Base-by-base conservation (phyloP, 2,888 invertebrate species). In the Clostera curtula region DNA sequence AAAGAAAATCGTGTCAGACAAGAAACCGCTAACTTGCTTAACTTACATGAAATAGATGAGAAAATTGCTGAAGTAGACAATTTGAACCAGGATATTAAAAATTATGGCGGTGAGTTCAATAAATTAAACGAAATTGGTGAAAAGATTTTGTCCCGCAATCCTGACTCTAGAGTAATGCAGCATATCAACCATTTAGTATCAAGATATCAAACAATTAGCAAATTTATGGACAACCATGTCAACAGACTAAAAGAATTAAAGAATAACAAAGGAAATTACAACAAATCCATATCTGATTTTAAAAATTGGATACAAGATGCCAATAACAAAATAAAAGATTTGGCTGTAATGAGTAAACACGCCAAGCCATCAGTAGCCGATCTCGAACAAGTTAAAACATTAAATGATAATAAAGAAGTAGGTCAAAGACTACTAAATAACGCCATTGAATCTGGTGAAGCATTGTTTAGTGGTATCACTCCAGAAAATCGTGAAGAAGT, bases 401-500 rank as follows among this genome's bases (percentile, higher is more conserved):
- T 93, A 32, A 87, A 87, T 16, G 87, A 88, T 24, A 89, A 90
- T 54, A 90, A 94, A 48, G 95, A 96, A 49, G 83, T 87, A 27
- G 96, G 96, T 0, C 94, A 94, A 57, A 75, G 80, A 14, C 74
- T 95, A 18, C 69, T 97, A 1, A 94, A 93, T 49, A 89, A 86
- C 48, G 93, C 93, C 0, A 90, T 95, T 1, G 94, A 94, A 65
- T 88, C 92, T 28, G 97, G 97, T 0, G 97, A 98, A 77, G 88
- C 91, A 3, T 77, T 98, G 5, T 96, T 96, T 55, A 89, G 94
- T 6, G 90, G 93, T 19, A 92, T 97, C 5, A 93, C 92, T 1
- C 91, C 94, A 1, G 94, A 95, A 54, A 93, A 95, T 33, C 88
- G 97, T 25, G 97, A 97, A 61, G 79, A 86, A 25, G 90, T 97